Percentiles rank a stretch among this genome's conserved stretches.
Conservation (phyloP, 2,113 vertebrate species). For the Cavia porcellus region DNA sequence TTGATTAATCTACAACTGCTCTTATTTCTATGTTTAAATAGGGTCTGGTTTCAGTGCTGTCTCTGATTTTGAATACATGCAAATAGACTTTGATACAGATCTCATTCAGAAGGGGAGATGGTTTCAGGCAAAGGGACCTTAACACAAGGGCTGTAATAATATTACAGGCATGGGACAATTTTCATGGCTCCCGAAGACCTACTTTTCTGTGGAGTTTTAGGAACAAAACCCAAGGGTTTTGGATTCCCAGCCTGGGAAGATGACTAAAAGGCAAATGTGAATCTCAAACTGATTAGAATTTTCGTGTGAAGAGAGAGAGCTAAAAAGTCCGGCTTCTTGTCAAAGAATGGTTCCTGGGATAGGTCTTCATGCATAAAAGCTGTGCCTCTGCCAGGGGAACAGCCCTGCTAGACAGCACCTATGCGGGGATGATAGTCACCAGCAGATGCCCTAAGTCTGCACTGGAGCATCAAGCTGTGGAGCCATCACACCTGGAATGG, state of each 20-base stretch:
- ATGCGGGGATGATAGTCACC: accelerated
- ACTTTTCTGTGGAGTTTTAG: background rate
- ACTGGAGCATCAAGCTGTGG: accelerated
- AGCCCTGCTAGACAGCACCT: too few relatives aligned
- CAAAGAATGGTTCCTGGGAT: background rate
- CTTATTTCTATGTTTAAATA: constrained; percentile 64
- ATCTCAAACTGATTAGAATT: background rate
- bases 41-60: constrained; percentile 62
- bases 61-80: constrained; percentile 75
- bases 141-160: background rate
- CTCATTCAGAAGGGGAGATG: constrained; percentile 27
- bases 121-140: constrained; percentile 20
- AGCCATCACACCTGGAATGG: background rate
- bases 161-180: background rate
- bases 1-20: constrained; percentile 63
- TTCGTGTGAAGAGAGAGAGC: background rate
- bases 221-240: background rate
- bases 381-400: accelerated
- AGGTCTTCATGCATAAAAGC: background rate
- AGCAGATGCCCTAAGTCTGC: too few relatives aligned
- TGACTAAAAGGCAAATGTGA: background rate
- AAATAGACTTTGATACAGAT: constrained; percentile 59
- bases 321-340: background rate
- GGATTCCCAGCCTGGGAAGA: background rate
- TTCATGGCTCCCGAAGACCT: background rate